phyloP scores from a whole-genome alignment of 2,797 vertebrate species.

The Peromyscus eremicus region DNA sequence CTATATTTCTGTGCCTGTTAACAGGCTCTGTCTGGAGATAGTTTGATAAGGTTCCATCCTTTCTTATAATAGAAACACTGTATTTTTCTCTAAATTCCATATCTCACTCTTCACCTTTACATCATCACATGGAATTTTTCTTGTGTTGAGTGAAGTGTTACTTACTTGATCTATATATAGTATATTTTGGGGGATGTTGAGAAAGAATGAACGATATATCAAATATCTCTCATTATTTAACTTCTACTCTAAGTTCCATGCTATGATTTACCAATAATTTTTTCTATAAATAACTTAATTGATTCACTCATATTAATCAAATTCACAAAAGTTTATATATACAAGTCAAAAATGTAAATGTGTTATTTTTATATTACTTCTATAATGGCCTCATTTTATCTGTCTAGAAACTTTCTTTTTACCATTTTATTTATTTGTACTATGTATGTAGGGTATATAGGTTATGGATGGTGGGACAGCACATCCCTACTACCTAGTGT shows the following conservation, averaged over 20 bases:
- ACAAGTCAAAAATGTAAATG: neutral
- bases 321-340: neutral
- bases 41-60: neutral
- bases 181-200: neutral
- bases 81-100: neutral
- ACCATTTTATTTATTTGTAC: neutral
- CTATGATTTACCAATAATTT: neutral
- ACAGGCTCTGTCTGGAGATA: neutral
- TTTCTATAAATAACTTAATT: neutral
- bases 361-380: neutral
- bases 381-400: neutral
- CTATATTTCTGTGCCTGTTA: neutral
- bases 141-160: neutral
- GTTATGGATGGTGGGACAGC: fast-evolving
- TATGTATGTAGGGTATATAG: neutral
- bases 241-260: neutral
- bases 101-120: neutral
- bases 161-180: neutral
- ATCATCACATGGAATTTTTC: neutral
- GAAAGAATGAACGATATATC: neutral
- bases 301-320: neutral
- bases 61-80: neutral
- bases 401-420: neutral
- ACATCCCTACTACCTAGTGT: neutral
- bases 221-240: neutral